Evolutionary conservation across 92 coral and sea anemone species (phyloP).

Genomic region (Phenganax stokvisi): DNA sequence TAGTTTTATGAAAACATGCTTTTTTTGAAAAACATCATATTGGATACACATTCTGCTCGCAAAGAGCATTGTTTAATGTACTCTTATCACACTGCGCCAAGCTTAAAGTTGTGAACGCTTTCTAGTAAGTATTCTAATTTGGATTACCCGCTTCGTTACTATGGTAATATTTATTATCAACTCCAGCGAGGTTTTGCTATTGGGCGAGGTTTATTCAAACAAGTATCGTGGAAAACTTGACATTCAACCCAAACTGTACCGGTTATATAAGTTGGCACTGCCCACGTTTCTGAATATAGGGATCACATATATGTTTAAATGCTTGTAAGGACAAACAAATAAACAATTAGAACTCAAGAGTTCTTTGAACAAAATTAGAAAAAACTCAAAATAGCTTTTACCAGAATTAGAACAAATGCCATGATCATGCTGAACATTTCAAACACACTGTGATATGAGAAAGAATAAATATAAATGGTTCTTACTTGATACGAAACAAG

Average conservation of each 20-base stretch:
- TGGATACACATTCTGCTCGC: background rate
- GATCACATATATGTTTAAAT: background rate
- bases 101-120: background rate
- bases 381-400: too few relatives aligned
- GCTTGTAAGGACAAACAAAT: background rate
- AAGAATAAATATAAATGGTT: background rate
- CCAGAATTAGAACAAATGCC: background rate
- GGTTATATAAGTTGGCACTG: background rate
- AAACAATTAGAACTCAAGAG: background rate
- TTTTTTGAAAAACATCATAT: background rate
- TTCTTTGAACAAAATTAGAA: too few relatives aligned
- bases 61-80: background rate
- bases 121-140: background rate
- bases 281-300: background rate
- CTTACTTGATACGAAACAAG: background rate
- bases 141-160: background rate
- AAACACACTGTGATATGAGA: background rate
- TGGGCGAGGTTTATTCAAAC: constrained; percentile 2
- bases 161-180: background rate
- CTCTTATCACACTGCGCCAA: background rate
- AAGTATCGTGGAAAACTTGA: background rate
- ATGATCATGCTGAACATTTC: background rate
- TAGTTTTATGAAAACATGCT: background rate
- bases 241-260: background rate
- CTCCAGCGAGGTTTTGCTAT: background rate